These are phyloP conservation scores for Tubiluchus corallicola DNA, from an alignment of 2,888 invertebrate genomes.

Conservation along the genomic window DNA sequence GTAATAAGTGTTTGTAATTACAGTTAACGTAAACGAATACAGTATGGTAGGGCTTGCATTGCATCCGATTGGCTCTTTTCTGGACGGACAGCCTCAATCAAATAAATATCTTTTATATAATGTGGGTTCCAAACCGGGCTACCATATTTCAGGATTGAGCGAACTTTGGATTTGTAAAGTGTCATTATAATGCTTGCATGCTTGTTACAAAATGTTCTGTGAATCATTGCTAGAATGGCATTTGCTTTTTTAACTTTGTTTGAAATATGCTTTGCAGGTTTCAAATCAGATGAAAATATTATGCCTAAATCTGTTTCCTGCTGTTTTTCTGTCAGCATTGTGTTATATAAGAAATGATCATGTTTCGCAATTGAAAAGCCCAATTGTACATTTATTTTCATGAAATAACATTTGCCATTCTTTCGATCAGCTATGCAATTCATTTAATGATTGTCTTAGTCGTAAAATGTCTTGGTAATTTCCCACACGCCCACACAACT, in stretches of 20 bases:
- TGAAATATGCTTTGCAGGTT: too few species aligned
- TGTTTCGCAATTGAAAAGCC: neutral
- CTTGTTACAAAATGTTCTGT: neutral
- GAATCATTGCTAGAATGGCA: neutral
- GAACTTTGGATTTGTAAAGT: neutral
- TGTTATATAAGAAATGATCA: neutral
- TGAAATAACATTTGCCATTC: neutral
- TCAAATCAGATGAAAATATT: too few species aligned
- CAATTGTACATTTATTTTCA: neutral
- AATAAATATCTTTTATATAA: neutral
- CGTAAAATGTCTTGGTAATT: neutral
- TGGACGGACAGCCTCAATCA: neutral
- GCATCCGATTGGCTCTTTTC: too few species aligned
- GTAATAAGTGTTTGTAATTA: too few species aligned
- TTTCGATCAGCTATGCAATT: neutral
- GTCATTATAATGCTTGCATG: neutral
- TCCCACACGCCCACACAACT: neutral
- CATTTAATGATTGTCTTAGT: neutral
- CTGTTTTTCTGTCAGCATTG: neutral
- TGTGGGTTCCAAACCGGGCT: neutral
- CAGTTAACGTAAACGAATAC: too few species aligned
- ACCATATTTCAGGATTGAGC: constrained; percentile 1
- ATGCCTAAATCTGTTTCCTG: too few species aligned
- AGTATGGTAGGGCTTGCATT: too few species aligned
- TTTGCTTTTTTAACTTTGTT: neutral